Conservation (phyloP, 2,113 vertebrate species). For the Ploceus nigricollis region DNA sequence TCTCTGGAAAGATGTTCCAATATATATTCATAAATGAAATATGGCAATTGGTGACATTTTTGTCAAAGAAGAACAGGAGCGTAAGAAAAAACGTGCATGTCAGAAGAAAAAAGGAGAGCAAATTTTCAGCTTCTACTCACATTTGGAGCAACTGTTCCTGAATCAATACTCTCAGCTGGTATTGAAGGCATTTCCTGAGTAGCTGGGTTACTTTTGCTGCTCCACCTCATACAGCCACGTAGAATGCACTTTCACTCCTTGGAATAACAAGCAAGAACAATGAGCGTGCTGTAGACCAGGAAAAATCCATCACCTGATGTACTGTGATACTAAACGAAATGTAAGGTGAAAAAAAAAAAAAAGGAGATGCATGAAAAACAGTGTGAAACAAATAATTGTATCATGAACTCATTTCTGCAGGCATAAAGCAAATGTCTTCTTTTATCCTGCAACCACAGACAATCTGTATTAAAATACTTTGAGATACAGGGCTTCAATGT, state of each 20-base stretch:
- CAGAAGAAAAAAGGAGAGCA: not conserved
- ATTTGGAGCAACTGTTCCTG: slow-evolving; percentile 8
- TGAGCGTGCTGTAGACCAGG: not conserved
- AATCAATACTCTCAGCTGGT: not conserved
- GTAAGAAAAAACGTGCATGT: not conserved
- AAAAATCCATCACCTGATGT: not conserved
- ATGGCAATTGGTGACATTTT: not conserved
- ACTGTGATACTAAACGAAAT: slow-evolving; percentile 40
- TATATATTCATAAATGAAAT: not conserved
- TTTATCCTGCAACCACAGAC: not conserved
- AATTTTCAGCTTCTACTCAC: slow-evolving; percentile 7
- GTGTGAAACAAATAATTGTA: not conserved
- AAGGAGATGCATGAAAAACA: not conserved
- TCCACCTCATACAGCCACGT: not conserved
- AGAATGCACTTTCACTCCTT: not conserved
- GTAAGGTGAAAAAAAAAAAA: not conserved
- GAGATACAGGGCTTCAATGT: not conserved
- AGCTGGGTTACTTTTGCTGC: not conserved
- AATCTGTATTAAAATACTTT: not conserved
- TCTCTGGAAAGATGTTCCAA: not conserved
- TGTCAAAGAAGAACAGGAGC: not conserved
- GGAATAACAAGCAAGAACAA: not conserved
- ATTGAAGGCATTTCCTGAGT: not conserved
- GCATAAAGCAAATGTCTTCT: not conserved
- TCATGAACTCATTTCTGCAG: not conserved